A percentile compares a stretch with the other conserved stretches of the same genome.
phyloP scores from a whole-genome alignment of 2,888 invertebrate genomes.

The Agonopterix heracliana region DNA sequence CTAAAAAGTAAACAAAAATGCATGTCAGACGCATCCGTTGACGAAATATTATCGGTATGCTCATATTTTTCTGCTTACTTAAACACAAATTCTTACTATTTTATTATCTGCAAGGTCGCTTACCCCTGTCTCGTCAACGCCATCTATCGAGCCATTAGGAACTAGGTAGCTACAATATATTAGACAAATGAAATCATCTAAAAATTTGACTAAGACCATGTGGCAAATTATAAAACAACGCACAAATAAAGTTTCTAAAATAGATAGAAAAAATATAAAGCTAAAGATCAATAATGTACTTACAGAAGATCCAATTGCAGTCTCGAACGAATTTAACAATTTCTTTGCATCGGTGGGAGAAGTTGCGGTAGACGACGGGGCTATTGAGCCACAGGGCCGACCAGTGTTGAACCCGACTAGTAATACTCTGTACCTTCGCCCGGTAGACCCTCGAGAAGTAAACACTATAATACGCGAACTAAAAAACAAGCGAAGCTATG shows the following conservation, averaged over 20 bases:
- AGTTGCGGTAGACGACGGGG: not conserved
- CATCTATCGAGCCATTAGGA: too few relatives aligned
- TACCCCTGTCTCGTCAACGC: too few relatives aligned
- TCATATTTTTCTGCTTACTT: too few relatives aligned
- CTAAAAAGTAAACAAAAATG: too few relatives aligned
- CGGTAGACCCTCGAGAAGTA: constrained; percentile 5
- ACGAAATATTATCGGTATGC: too few relatives aligned
- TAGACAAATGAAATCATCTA: too few relatives aligned
- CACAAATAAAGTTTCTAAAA: constrained; percentile 6
- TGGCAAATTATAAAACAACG: constrained; percentile 12
- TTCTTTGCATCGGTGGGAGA: constrained; percentile 4
- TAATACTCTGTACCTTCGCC: not conserved
- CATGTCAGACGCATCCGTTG: too few relatives aligned
- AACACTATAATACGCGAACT: constrained; percentile 2
- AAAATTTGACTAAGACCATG: constrained; percentile 11
- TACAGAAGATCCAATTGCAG: constrained; percentile 2
- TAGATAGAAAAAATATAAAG: constrained; percentile 4
- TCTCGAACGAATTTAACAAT: constrained; percentile 11
- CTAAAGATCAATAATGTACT: constrained; percentile 2
- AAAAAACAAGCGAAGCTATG: constrained; percentile 12
- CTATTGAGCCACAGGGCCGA: not conserved
- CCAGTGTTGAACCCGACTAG: not conserved
- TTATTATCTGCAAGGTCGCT: too few relatives aligned
- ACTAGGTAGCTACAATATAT: too few relatives aligned
- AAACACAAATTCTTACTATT: too few relatives aligned